Evolutionary conservation across 2,888 invertebrate species (phyloP).

Genomic region (Nomada ruficornis): DNA sequence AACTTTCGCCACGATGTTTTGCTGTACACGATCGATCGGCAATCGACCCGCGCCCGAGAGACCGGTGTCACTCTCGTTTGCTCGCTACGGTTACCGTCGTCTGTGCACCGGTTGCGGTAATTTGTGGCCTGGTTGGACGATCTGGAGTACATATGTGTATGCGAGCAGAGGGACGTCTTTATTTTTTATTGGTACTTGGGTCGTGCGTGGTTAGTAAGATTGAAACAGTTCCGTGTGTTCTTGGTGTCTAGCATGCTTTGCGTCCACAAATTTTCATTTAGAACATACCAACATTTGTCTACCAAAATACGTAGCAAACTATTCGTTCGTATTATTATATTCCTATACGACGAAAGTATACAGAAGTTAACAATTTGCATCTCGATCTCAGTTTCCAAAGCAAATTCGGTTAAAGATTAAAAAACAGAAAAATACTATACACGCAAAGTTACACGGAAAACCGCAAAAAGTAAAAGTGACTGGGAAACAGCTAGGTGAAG

Average conservation of each 20-base stretch:
- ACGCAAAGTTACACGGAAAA: slow-evolving; percentile 18
- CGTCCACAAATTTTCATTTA: too few species aligned
- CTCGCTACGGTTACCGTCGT: slow-evolving; percentile 6
- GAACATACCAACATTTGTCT: too few species aligned
- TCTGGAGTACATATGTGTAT: slow-evolving; percentile 4
- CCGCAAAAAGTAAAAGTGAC: slow-evolving; percentile 53
- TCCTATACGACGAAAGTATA: background rate
- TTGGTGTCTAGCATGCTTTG: too few species aligned
- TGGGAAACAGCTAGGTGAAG: slow-evolving; percentile 31
- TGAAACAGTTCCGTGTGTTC: background rate
- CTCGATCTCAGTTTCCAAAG: background rate
- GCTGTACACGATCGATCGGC: slow-evolving; percentile 62
- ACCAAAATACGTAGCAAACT: too few species aligned
- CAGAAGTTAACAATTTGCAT: background rate
- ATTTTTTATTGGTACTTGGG: too few species aligned
- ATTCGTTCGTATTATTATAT: too few species aligned
- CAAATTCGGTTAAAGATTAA: background rate
- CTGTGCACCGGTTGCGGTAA: slow-evolving; percentile 11
- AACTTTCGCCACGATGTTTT: slow-evolving; percentile 35
- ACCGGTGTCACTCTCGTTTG: slow-evolving; percentile 40
- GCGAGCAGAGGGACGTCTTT: background rate
- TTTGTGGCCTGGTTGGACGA: slow-evolving; percentile 14
- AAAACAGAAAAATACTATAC: background rate
- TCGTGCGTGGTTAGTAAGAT: background rate
- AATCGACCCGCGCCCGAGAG: slow-evolving; percentile 26